Conservation (phyloP, 2,888 invertebrate species). For the Pterostichus madidus region DNA sequence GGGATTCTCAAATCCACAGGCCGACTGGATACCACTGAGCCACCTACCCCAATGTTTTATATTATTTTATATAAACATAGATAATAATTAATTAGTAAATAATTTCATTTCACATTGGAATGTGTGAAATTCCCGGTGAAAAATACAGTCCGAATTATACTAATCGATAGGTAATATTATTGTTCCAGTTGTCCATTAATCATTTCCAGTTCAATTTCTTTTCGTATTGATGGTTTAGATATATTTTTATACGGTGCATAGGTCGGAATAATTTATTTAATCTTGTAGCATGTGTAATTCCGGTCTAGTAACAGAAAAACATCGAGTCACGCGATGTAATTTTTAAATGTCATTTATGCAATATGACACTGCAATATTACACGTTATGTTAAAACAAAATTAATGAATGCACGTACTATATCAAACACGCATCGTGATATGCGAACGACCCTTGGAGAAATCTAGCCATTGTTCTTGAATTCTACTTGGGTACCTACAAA, state of each 20-base stretch:
- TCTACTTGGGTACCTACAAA: too few species aligned
- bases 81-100: too few species aligned
- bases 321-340: constrained; percentile 58
- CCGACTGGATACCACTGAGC: too few species aligned
- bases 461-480: too few species aligned
- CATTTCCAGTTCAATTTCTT: constrained; percentile 10
- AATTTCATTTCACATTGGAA: too few species aligned
- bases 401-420: constrained; percentile 34
- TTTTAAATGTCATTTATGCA: constrained; percentile 56
- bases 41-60: too few species aligned
- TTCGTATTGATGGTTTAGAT: constrained; percentile 16
- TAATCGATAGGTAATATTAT: background rate
- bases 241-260: constrained; percentile 15
- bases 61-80: too few species aligned
- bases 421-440: background rate
- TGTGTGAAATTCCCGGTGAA: background rate
- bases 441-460: constrained; percentile 1
- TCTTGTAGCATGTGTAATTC: constrained; percentile 23
- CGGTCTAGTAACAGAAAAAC: constrained; percentile 13
- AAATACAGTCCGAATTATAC: background rate
- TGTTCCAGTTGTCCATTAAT: constrained; percentile 19
- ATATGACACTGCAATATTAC: constrained; percentile 61
- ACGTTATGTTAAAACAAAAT: constrained; percentile 55
- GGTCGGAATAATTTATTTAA: constrained; percentile 33
- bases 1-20: too few species aligned